A percentile compares a stretch with the other conserved stretches of the same genome.
Conservation (phyloP, 2,888 invertebrate species). For the Antitype chi region DNA sequence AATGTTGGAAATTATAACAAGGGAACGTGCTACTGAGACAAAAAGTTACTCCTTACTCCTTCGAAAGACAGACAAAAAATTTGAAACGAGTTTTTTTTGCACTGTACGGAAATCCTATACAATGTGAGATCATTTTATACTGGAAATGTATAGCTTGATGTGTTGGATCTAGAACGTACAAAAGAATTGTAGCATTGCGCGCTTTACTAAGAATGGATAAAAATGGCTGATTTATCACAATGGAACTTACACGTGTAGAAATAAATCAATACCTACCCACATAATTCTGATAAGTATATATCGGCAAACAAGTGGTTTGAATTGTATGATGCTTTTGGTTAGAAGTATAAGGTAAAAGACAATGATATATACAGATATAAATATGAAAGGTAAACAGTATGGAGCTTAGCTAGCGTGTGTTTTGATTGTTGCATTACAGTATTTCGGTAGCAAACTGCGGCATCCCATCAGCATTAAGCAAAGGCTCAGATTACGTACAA, state of each 20-base stretch:
- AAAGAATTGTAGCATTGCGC: neutral
- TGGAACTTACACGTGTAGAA: conserved; percentile 1
- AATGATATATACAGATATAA: neutral
- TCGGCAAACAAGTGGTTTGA: neutral
- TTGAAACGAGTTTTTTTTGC: too few relatives aligned
- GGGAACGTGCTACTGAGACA: too few relatives aligned
- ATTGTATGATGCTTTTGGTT: neutral
- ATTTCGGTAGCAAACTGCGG: neutral
- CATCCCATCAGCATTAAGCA: neutral
- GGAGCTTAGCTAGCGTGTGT: neutral
- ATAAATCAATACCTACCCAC: neutral
- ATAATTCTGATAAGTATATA: neutral
- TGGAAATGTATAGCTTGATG: too few relatives aligned
- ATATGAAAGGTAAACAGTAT: neutral
- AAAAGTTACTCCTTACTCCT: too few relatives aligned
- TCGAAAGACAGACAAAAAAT: too few relatives aligned
- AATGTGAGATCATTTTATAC: too few relatives aligned
- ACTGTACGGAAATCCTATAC: too few relatives aligned
- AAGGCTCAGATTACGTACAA: neutral
- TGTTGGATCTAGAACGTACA: neutral
- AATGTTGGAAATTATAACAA: too few relatives aligned
- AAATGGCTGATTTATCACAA: neutral
- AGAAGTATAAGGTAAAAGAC: neutral
- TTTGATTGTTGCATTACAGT: neutral
- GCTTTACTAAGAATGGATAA: neutral